phyloP scores from a whole-genome alignment of 2,113 vertebrate genomes.

The Ceuthmochares aereus region DNA sequence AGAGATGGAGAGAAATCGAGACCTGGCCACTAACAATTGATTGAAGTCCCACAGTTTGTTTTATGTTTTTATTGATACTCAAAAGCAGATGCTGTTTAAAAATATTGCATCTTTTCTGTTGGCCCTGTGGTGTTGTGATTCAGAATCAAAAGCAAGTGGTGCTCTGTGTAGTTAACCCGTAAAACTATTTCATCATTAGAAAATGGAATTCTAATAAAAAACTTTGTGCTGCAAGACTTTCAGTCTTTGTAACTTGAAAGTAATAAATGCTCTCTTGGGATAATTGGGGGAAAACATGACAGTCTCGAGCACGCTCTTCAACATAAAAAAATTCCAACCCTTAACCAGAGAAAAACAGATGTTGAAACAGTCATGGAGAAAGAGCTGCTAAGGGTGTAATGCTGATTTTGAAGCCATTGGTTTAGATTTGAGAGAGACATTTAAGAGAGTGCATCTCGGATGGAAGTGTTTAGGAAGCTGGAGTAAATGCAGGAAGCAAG shows the following conservation, averaged over 20 bases:
- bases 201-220: conserved; percentile 45
- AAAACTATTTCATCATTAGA: conserved; percentile 27
- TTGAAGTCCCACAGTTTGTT: conserved; percentile 15
- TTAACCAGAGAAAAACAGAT: conserved; percentile 40
- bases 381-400: conserved; percentile 27
- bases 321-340: conserved; percentile 20
- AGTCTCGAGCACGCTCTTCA: conserved; percentile 49
- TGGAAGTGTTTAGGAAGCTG: conserved; percentile 1
- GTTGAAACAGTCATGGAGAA: conserved; percentile 29
- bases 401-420: conserved; percentile 50
- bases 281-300: neutral
- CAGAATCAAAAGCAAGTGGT: conserved; percentile 55
- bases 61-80: conserved; percentile 23
- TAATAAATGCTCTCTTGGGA: conserved; percentile 16
- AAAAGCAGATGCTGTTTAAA: conserved; percentile 59
- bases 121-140: conserved; percentile 26
- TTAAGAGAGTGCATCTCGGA: conserved; percentile 37
- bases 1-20: neutral
- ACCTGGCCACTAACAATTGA: neutral
- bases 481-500: conserved; percentile 16
- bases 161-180: conserved; percentile 23
- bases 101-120: conserved; percentile 35
- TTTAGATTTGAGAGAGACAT: conserved; percentile 40
- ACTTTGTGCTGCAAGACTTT: conserved; percentile 41
- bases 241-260: conserved; percentile 27